Evolutionary conservation across 2,888 invertebrate genomes (phyloP), one percentile per base, ranked within the genome.

Genomic region (Lasioglossum vierecki): DNA sequence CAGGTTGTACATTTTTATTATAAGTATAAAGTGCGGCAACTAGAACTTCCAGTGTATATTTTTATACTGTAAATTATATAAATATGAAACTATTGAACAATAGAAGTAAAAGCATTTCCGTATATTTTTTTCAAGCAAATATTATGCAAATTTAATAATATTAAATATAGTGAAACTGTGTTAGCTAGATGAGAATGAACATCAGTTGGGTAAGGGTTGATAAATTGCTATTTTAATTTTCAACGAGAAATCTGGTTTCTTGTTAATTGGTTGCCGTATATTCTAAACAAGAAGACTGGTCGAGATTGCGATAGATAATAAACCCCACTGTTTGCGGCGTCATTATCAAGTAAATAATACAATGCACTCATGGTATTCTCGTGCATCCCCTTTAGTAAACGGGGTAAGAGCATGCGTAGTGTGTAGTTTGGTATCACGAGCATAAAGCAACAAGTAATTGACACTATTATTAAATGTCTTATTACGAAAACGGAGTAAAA

Each of bases 391-490:
- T 44, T 63, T 22, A 53, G 53, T 44, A 15, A n/a, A 60, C 35
- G 53, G 35, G 30, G n/a, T 41, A 53, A 75, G 84, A 84, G 82
- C 78, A 83, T 79, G 88, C 87, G 82, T 83, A 76, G 71, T 74
- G 72, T 88, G 80, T 79, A 83, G 76, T 86, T 82, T 79, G 79
- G 74, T 84, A 75, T 74, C 72, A 74, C 68, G 81, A 72, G 68
- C 74, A 80, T 60, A 72, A 77, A 87, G 87, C 88, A 88, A 88
- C 87, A 88, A 88, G 87, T 87, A 84, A 86, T 82, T 78, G 78
- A 49, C 44, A 76, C 74, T 68, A 72, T 84, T 80, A 84, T 73
- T 35, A 71, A 46, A 44, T 9, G 18, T 75, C 30, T 22, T 41
- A 6, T 46, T 46, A 46, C 26, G 39, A 35, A 46, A 46, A 60